Base-by-base conservation (phyloP, 2,888 invertebrate genomes). In the Drosophila algonquin region DNA sequence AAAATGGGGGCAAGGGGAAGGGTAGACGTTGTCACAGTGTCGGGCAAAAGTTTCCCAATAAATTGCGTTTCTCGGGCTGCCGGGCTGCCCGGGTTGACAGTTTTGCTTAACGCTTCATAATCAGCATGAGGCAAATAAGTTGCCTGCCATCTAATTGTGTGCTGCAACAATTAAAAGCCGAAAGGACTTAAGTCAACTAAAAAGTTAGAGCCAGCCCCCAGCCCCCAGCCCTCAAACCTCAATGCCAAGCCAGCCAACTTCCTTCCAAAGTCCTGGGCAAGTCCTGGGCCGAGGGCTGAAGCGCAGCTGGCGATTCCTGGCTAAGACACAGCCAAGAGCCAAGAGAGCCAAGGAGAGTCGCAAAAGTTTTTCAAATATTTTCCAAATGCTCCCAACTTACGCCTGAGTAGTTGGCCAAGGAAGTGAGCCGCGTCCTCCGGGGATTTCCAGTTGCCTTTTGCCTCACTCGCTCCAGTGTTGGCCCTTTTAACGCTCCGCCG, bases 21-120 rank as follows among this genome's bases (percentile, higher is more conserved):
- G 5, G 30, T n/a, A n/a, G n/a, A n/a, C n/a, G n/a, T 18, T 5
- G 52, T 50, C 16, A 14, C 61, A 51, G 79, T 45, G 70, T 65
- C 63, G 53, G 62, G 56, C 62, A 40, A 90, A 90, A 90, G 77
- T 90, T 90, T 90, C 81, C 78, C 90, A 91, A 90, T 90, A 90
- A 90, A 90, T 90, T 91, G 80, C 77, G 81, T 83, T 79, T 80
- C 82, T 79, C 71, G 79, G 77, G 75, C 82, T 74, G 83, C 76
- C n/a, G 40, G 87, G 91, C 90, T 91, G 90, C 91, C 90, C n/a
- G 40, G 87, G 91, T 91, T 91, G 90, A 90, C 90, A 91, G 91
- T 91, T 90, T 88, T 90, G 83, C 89, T 90, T 90, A 90, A 91
- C 91, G 91, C 91, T 91, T 90, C 91, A 91, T 90, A 90, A 90